Evolutionary conservation across 2,797 vertebrate species (phyloP), one percentile per base, ranked within the genome.

Genomic region (Silurus aristotelis): DNA sequence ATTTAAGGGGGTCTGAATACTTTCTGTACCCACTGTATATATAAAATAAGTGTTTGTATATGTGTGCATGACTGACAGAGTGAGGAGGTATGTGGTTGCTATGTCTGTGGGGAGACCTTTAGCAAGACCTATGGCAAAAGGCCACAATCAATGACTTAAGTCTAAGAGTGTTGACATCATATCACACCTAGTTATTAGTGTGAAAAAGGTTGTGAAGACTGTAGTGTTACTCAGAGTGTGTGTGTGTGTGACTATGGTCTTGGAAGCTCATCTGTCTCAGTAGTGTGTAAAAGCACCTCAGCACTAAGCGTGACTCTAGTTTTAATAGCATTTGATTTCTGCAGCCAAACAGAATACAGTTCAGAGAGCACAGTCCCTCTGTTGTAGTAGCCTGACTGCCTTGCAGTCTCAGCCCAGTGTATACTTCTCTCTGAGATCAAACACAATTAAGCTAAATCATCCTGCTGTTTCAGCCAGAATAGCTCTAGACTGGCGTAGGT

Each of bases 241-340:
- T 12, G n/a, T 25, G 46, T 25, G 43, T 22, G 27, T 31, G 15
- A n/a, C 31, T 43, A 38, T n/a, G 60, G 2, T 67, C 22, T 67
- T 25, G n/a, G 67, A 67, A 38, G 71, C 52, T 43, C 3, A 15
- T 60, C 27, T 55, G 56, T 84, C 79, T 25, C 64, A 80, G 43
- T 64, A 75, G 55, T 46, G 87, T 87, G 56, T 83, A 72, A 58
- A 56, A 27, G 56, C 77, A 38, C 17, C 66, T 52, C 68, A 61
- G 46, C 12, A n/a, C 66, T 60, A 72, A 66, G 68, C 56, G 19
- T 79, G 38, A 83, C 58, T 77, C 68, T 17, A n/a, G 46, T 77
- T 82, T 83, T 87, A 86, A 86, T 83, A 83, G 81, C 64, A 71
- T 88, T 88, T 87, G 75, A 83, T 87, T 87, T 81, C n/a, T 68